Base-by-base conservation (phyloP, 2,888 invertebrate species). In the Drosophila prostipennis region DNA sequence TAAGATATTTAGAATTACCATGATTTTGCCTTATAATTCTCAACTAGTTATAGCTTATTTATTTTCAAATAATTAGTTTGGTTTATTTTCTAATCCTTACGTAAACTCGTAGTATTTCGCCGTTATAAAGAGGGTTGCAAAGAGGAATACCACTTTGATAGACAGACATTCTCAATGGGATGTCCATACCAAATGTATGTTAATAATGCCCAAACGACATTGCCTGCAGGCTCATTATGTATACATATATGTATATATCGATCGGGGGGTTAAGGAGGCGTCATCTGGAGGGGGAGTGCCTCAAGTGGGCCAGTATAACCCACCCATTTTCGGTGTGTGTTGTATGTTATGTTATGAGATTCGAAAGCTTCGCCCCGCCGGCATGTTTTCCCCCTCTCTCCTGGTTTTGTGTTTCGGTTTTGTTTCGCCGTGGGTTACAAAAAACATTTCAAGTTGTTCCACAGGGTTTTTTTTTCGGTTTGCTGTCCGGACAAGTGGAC, bases 261-360 rank as follows among this genome's bases (percentile, higher is more conserved):
- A 53, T 36, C 42, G 45, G 10, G 14, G 14, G 51, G 16, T 39
- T 40, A 37, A 46, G 37, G 49, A 34, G 59, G 49, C 11, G 40
- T 59, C 11, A 40, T 39, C 45, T 45, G 60, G 54, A 40, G 26
- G 55, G 45, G 61, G 55, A 72, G 71, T 57, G 42, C 34, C 48
- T 53, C 68, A 68, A 70, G 70, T 49, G 71, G 58, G 71, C 58
- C 63, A 64, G 58, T 57, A 43, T 53, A 70, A 57, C 64, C 73
- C 61, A 69, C 67, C 57, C 51, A 77, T 56, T 46, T 45, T 13
- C 45, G 61, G 60, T 65, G 63, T 43, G 26, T 29, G 29, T 29
- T 52, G 43, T 53, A 42, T 60, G 53, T 67, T 69, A 73, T 73
- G 65, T 73, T 69, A 73, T 73, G 65, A 69, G 45, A 64, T 59